These are phyloP conservation scores for Bhutanitis thaidina DNA, from an alignment of 2,888 invertebrate genomes.

Conservation along the genomic window DNA sequence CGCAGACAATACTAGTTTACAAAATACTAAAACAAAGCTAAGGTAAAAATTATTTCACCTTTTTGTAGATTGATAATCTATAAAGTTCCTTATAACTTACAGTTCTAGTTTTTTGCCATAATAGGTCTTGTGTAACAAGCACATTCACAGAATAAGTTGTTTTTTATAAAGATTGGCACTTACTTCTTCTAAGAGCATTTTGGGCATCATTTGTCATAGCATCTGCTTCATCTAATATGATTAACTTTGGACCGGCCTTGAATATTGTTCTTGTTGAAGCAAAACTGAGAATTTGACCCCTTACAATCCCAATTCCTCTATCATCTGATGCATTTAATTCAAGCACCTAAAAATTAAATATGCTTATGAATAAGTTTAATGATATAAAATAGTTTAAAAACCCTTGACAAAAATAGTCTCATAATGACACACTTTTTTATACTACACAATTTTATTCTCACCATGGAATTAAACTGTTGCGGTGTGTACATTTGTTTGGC, in stretches of 20 bases:
- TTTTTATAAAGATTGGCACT: conserved; percentile 39
- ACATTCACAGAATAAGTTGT: too few relatives aligned
- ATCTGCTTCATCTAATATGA: conserved; percentile 99
- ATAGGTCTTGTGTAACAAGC: too few relatives aligned
- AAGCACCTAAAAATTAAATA: conserved; percentile 85
- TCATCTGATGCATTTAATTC: conserved; percentile 99
- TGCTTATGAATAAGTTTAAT: background rate
- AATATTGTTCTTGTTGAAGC: conserved; percentile 98
- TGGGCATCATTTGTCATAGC: conserved; percentile 99
- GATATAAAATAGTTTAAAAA: too few relatives aligned
- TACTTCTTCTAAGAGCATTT: conserved; percentile 96
- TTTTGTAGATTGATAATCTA: too few relatives aligned
- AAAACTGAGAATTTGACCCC: conserved; percentile 96
- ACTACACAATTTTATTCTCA: conserved; percentile 47
- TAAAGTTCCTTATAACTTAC: too few relatives aligned
- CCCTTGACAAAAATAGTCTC: too few relatives aligned
- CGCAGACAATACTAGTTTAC: too few relatives aligned
- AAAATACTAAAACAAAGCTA: too few relatives aligned
- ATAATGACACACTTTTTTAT: too few relatives aligned
- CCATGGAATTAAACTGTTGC: conserved; percentile 96
- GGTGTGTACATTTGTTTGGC: conserved; percentile 94
- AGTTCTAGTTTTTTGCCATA: too few relatives aligned
- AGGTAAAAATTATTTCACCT: too few relatives aligned
- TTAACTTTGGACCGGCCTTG: conserved; percentile 94
- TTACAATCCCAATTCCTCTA: conserved; percentile 96